phyloP scores from a whole-genome alignment of 2,888 invertebrate species.

The Nomada hirtipes region DNA sequence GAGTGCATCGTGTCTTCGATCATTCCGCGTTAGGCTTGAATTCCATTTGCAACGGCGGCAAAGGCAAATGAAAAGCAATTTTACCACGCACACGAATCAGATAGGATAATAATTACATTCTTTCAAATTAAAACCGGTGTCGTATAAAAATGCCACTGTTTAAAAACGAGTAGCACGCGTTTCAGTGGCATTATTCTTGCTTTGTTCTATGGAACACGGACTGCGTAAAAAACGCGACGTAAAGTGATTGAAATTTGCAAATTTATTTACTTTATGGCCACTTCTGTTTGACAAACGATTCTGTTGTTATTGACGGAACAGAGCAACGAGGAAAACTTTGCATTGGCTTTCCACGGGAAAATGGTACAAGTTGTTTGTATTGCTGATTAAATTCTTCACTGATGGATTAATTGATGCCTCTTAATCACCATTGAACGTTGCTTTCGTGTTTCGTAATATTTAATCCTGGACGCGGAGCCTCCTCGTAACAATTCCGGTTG shows the following conservation, averaged over 20 bases:
- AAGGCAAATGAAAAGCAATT: neutral
- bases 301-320: neutral
- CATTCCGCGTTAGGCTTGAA: neutral
- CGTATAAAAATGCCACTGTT: no score
- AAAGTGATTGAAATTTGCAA: slow-evolving; percentile 10
- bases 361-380: slow-evolving; percentile 70
- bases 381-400: slow-evolving; percentile 74
- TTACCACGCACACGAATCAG: neutral
- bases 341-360: slow-evolving; percentile 30
- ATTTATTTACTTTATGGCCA: slow-evolving; percentile 37
- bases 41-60: neutral
- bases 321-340: slow-evolving; percentile 1
- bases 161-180: neutral
- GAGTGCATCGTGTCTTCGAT: neutral
- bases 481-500: no score
- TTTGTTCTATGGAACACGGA: neutral
- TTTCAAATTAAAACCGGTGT: no score
- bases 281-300: slow-evolving; percentile 30
- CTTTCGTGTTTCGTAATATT: neutral
- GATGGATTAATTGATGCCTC: slow-evolving; percentile 79
- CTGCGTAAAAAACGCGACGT: neutral
- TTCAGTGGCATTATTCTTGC: neutral
- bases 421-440: slow-evolving; percentile 70
- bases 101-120: no score
- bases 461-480: no score